These are phyloP conservation scores for Sebastes steindachneri DNA, from an alignment of 2,797 vertebrate species.

Conservation along the genomic window DNA sequence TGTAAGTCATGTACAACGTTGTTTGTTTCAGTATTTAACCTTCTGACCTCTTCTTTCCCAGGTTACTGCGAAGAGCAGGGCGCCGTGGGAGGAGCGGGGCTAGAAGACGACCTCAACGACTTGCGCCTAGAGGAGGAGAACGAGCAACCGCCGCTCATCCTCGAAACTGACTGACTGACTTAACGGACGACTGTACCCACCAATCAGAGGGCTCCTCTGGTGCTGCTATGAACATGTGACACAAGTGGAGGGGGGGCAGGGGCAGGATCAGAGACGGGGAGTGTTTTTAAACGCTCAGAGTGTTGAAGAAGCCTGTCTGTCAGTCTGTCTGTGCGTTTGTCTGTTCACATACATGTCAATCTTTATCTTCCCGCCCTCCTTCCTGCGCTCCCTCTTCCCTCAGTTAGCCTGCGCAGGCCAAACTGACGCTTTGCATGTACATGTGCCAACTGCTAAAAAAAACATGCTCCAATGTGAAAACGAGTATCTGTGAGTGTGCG, in stretches of 20 bases:
- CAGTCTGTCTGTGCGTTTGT: slow-evolving; percentile 74
- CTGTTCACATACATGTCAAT: slow-evolving; percentile 52
- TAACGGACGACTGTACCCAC: slow-evolving; percentile 71
- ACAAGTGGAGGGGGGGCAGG: slow-evolving; percentile 71
- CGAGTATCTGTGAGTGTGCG: slow-evolving; percentile 41
- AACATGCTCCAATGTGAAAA: slow-evolving; percentile 73
- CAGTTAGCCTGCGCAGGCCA: slow-evolving; percentile 81
- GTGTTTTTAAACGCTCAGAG: slow-evolving; percentile 58
- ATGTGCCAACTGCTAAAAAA: slow-evolving; percentile 89
- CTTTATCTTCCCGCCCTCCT: slow-evolving; percentile 60
- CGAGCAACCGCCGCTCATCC: slow-evolving; percentile 96
- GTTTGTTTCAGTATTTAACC: background rate
- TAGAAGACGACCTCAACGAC: slow-evolving; percentile 92
- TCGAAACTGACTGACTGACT: slow-evolving; percentile 94
- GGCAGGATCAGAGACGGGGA: slow-evolving; percentile 48
- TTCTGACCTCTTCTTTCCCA: slow-evolving; percentile 57
- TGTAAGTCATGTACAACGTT: background rate
- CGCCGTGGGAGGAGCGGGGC: slow-evolving; percentile 89
- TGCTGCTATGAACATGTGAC: slow-evolving; percentile 91
- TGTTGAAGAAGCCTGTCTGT: slow-evolving; percentile 85
- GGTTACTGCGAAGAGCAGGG: slow-evolving; percentile 95
- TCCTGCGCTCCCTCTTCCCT: slow-evolving; percentile 35
- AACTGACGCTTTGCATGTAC: slow-evolving; percentile 93
- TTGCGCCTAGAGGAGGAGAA: slow-evolving; percentile 94
- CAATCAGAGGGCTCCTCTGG: slow-evolving; percentile 84